These are phyloP conservation scores for Apostichopus parvimensis DNA, from an alignment of 35 echinoderm and acorn worm species.

Conservation along the genomic window DNA sequence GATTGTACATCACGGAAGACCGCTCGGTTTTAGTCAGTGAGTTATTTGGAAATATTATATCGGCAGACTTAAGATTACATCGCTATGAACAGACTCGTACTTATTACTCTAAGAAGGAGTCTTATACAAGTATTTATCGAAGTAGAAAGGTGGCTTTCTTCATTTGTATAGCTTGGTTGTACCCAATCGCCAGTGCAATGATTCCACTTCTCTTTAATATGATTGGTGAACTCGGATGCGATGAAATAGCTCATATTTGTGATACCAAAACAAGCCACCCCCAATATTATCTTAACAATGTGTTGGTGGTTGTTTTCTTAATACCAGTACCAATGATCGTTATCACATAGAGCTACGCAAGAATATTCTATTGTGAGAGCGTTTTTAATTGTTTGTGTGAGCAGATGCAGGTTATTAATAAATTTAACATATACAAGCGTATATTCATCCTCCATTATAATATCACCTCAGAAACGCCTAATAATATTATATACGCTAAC, in stretches of 20 bases:
- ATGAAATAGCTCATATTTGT: not conserved
- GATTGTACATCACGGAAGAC: too few species aligned
- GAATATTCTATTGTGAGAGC: slow-evolving; percentile 42
- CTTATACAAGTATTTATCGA: slow-evolving; percentile 1
- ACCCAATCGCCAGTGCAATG: not conserved
- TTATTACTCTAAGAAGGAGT: slow-evolving; percentile 14
- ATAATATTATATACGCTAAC: too few species aligned
- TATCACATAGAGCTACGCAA: slow-evolving; percentile 66
- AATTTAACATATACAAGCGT: too few species aligned
- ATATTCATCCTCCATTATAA: too few species aligned
- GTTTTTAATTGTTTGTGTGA: too few species aligned
- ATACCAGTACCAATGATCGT: slow-evolving; percentile 70
- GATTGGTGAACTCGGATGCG: slow-evolving; percentile 10
- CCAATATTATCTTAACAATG: slow-evolving; percentile 1
- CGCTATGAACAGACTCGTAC: too few species aligned
- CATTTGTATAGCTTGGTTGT: not conserved
- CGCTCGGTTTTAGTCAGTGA: too few species aligned
- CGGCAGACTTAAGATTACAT: slow-evolving; percentile 12
- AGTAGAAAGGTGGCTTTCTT: not conserved
- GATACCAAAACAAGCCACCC: not conserved
- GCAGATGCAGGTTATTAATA: too few species aligned
- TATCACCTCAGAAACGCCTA: too few species aligned
- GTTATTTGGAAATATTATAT: not conserved
- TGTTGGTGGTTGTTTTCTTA: slow-evolving; percentile 30
- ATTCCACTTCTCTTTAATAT: not conserved